Base-by-base conservation (phyloP, 2,113 vertebrate species). In the Chionodraco myersi region DNA sequence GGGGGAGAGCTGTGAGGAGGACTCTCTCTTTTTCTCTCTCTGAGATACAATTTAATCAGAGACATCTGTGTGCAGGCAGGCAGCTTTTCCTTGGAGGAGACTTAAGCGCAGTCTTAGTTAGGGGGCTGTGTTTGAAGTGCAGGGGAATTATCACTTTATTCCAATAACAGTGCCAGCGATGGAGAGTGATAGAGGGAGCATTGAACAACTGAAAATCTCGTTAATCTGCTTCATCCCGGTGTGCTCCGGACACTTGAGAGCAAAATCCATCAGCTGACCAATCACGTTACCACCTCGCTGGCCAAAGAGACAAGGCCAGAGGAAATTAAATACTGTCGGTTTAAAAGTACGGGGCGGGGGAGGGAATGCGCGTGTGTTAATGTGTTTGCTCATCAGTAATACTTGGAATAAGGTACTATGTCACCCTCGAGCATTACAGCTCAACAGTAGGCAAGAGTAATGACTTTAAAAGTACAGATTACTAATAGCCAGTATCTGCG, bases 1-100 rank as follows among this genome's bases (percentile, higher is more conserved):
- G 60, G 72, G 63, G 54, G 76, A 53, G 77, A n/a, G 79, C 95
- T 94, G 95, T 92, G 93, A 96, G 95, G 93, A 95, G 79, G 79
- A 77, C 89, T 86, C 87, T 79, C 83, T 83, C 77, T 78, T 83
- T 88, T 79, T 82, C 80, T 82, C 94, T 95, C 94, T 93, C 92
- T 84, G 95, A 96, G 96, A 96, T 96, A 97, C 96, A 97, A 97
- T 98, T 97, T 97, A 97, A 98, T 98, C 97, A 94, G 96, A 97
- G 97, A 97, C 97, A 98, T 99, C 98, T 98, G 97, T 96, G 96
- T 94, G 82, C 94, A 96, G 95, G 95, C 96, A 95, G 95, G 95
- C 92, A 95, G 95, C 96, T 95, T 95, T 95, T 94, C 95, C 56
- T 92, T 94, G 87, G 93, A 94, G 84, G 93, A 94, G 94, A 94